Evolutionary conservation across 2,888 invertebrate genomes (phyloP).

Genomic region (Meteorus colon): DNA sequence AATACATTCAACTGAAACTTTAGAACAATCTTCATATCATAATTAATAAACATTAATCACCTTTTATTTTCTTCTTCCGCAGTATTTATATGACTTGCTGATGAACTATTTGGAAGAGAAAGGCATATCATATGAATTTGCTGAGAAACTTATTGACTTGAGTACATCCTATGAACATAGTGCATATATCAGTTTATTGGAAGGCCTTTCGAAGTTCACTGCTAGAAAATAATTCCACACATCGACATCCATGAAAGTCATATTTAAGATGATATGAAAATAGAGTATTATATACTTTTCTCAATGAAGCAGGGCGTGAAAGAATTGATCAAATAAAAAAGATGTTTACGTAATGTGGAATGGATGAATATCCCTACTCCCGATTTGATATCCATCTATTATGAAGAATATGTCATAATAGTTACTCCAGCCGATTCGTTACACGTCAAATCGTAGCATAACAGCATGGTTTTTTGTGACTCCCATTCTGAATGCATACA

Average conservation of each 20-base stretch:
- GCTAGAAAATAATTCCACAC: slow-evolving; percentile 74
- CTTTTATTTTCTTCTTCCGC: slow-evolving; percentile 72
- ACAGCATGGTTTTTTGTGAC: no score
- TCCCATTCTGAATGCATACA: no score
- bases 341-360: not conserved
- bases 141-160: slow-evolving; percentile 88
- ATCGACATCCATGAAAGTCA: not conserved
- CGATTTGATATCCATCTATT: no score
- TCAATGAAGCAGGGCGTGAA: no score
- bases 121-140: slow-evolving; percentile 94
- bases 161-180: slow-evolving; percentile 95
- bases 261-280: not conserved
- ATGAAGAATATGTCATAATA: no score
- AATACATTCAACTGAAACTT: not conserved
- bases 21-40: not conserved
- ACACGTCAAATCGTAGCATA: no score
- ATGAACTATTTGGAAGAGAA: slow-evolving; percentile 98
- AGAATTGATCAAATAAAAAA: slow-evolving; percentile 25
- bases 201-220: slow-evolving; percentile 90
- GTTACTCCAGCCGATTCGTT: no score
- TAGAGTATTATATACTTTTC: not conserved
- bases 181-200: slow-evolving; percentile 91
- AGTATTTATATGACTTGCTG: slow-evolving; percentile 95
- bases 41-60: not conserved
- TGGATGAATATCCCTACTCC: not conserved